A percentile compares a stretch with the other conserved stretches of the same genome.
Evolutionary conservation across 2,797 vertebrate species (phyloP).

Genomic region (Crenichthys baileyi): DNA sequence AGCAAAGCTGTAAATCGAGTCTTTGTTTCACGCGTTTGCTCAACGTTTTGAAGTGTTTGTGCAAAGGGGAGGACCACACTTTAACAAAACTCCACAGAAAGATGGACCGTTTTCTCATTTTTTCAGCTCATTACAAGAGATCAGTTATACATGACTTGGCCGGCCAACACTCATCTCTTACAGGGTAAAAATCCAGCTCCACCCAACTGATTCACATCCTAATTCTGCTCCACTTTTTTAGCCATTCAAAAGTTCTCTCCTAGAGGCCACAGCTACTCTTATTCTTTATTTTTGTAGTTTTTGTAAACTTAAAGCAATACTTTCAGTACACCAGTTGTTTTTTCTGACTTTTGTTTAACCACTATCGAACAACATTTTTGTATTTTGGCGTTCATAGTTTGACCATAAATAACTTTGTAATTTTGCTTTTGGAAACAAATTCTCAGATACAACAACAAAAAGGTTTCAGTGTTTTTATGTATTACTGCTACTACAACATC

Average conservation of each 20-base stretch:
- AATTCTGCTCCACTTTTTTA: not conserved
- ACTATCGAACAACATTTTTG: not conserved
- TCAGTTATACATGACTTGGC: accelerated
- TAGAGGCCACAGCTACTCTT: not conserved
- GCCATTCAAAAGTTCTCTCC: slow-evolving; percentile 9
- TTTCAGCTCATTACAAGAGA: not conserved
- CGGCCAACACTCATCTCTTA: not conserved
- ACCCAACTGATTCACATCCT: not conserved
- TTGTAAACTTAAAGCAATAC: not conserved
- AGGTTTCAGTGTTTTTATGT: not conserved
- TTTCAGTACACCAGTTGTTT: no score
- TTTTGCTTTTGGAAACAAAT: not conserved
- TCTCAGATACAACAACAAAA: not conserved
- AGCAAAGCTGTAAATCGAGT: not conserved
- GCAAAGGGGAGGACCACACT: not conserved
- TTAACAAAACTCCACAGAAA: not conserved
- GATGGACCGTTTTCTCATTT: not conserved
- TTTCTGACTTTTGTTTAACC: not conserved
- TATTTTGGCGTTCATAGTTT: not conserved
- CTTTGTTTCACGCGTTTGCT: not conserved
- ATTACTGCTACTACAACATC: not conserved
- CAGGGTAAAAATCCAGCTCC: not conserved
- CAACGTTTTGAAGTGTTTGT: not conserved
- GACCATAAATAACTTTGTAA: not conserved
- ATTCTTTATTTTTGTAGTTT: not conserved